Evolutionary conservation across 2,113 vertebrate species (phyloP), one percentile per base, ranked within the genome.

Genomic region (Notechis scutatus): DNA sequence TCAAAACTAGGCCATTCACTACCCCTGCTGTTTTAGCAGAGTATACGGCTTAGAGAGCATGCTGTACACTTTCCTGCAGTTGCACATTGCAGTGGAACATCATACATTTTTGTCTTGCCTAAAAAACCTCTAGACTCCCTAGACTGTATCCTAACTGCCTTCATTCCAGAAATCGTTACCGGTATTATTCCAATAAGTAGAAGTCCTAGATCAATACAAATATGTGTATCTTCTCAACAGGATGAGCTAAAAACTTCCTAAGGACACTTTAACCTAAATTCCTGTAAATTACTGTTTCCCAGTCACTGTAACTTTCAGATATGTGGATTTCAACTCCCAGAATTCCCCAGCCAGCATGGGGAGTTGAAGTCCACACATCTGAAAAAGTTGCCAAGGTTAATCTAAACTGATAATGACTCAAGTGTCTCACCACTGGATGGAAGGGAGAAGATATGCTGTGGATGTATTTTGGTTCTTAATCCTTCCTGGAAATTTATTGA

Each of bases 381-480:
- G 61, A 12, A 64, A 64, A 64, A 64, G 26, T 29, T 64, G 61
- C 61, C 61, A 29, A 64, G 0, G 11, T n/a, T 64, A 23, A 64
- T 23, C 26, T 90, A 89, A 92, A 94, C 91, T 34, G 10, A 50
- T 94, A 4, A 86, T 87, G 95, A 34, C 3, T 21, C 74, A 81
- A 69, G 56, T 50, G 81, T 88, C 64, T 54, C 64, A 0, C 14
- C 85, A 91, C 61, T 39, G 18, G 52, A 81, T 26, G 14, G 92
- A 92, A 90, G 59, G 26, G 55, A 90, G 92, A 93, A 39, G 1
- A 95, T 93, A 54, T 91, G 42, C 47, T 81, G 29, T 42, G 57
- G 94, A 94, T 74, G 95, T 91, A 92, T 85, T 24, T 85, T 29
- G 88, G 55, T 52, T 85, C 69, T 94, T 95, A 55, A 94, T 89